Percentiles rank a stretch among this genome's conserved stretches.
Conservation (phyloP, 30 jellyfish, hydroid and myxozoan genomes). For the Chironex yamaguchii region DNA sequence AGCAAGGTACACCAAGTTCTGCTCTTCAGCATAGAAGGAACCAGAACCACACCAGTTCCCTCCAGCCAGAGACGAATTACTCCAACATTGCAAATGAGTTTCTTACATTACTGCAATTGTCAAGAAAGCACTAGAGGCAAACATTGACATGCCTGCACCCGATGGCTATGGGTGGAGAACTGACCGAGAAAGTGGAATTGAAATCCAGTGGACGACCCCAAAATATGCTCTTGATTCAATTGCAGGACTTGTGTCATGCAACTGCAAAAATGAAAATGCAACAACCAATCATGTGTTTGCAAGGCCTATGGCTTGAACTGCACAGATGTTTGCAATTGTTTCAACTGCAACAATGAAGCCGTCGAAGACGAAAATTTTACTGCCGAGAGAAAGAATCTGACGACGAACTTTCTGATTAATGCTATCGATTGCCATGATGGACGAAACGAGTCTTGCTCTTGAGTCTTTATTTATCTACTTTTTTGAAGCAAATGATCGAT, state of each 20-base stretch:
- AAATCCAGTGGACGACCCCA: too few species aligned
- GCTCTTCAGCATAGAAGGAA: constrained; percentile 16
- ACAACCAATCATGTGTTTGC: constrained; percentile 18
- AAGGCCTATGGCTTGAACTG: constrained; percentile 36
- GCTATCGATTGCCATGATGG: too few species aligned
- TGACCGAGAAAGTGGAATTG: constrained; percentile 19
- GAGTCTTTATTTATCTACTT: too few species aligned
- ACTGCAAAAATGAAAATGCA: constrained; percentile 45
- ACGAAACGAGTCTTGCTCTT: too few species aligned
- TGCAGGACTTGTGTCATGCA: constrained; percentile 36
- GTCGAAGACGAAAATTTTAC: constrained; percentile 14
- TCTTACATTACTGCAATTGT: constrained; percentile 37
- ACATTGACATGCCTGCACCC: constrained; percentile 56
- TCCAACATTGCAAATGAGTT: constrained; percentile 53
- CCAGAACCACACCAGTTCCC: constrained; percentile 78
- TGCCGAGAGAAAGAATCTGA: constrained; percentile 5
- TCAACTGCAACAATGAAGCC: background rate
- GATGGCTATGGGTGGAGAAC: constrained; percentile 62
- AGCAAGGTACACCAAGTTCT: constrained; percentile 57
- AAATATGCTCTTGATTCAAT: constrained; percentile 60
- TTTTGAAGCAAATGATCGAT: too few species aligned
- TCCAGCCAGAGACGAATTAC: constrained; percentile 54
- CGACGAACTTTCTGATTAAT: too few species aligned
- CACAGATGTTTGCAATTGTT: constrained; percentile 20
- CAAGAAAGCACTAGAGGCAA: constrained; percentile 39